Percentiles rank a stretch among this genome's conserved stretches.
phyloP scores from a whole-genome alignment of 2,888 invertebrate genomes.

The Litoditis marina region DNA sequence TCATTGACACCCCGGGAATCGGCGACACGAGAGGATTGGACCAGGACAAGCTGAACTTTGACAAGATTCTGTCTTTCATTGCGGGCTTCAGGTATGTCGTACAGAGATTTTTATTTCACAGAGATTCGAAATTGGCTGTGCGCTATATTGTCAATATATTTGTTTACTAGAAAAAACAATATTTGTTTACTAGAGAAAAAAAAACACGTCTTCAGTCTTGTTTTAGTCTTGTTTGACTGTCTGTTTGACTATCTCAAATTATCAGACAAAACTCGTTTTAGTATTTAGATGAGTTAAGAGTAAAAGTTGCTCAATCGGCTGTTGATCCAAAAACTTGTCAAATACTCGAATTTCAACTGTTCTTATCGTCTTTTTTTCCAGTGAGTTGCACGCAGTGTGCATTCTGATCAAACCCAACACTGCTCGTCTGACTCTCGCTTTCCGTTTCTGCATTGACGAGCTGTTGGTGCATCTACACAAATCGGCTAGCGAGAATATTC shows the following conservation, averaged over 20 bases:
- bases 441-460: constrained; percentile 47
- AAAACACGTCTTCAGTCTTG: no score
- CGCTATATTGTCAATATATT: no score
- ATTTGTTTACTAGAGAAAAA: no score
- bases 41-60: constrained; percentile 40
- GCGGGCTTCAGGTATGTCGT: not conserved
- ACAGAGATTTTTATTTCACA: no score
- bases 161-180: no score
- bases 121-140: no score
- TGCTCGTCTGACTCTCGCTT: constrained; percentile 22
- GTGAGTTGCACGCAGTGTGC: constrained; percentile 31
- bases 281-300: not conserved
- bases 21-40: constrained; percentile 42
- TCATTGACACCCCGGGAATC: constrained; percentile 53
- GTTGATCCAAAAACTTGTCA: no score
- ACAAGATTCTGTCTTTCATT: constrained; percentile 20
- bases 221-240: no score
- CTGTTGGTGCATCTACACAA: constrained; percentile 41
- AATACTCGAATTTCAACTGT: not conserved
- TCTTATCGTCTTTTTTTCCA: constrained; percentile 2
- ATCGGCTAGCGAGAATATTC: constrained; percentile 40
- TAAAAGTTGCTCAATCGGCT: not conserved
- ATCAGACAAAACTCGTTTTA: not conserved
- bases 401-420: constrained; percentile 41
- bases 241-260: no score